Percentiles rank a stretch among this genome's conserved stretches.
Evolutionary conservation across 2,888 invertebrate species (phyloP).

Genomic region (Watsonalla binaria): DNA sequence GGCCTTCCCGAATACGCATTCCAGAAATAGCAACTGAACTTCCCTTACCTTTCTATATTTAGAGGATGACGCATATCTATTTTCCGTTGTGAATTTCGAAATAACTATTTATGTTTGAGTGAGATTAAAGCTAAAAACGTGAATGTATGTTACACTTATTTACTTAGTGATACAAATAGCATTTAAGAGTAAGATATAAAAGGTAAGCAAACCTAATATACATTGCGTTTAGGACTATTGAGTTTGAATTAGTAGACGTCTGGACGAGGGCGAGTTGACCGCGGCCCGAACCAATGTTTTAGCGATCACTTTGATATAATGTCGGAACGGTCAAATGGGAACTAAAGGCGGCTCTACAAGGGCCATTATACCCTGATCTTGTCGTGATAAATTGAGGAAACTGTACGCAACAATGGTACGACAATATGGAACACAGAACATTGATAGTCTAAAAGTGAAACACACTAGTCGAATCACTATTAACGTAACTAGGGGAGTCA

Average conservation of each 20-base stretch:
- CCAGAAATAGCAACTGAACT: slow-evolving; percentile 42
- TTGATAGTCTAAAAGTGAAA: slow-evolving; percentile 12
- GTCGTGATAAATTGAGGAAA: slow-evolving; percentile 40
- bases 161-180: background rate
- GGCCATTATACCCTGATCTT: slow-evolving; percentile 41
- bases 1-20: slow-evolving; percentile 49
- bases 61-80: slow-evolving; percentile 7
- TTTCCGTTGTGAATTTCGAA: background rate
- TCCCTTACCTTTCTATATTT: slow-evolving; percentile 28
- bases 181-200: background rate
- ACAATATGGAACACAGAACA: slow-evolving; percentile 33
- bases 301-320: slow-evolving; percentile 57
- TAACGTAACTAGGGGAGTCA: no score
- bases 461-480: slow-evolving; percentile 10
- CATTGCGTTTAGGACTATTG: slow-evolving; percentile 26
- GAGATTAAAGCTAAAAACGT: slow-evolving; percentile 3
- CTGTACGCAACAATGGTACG: slow-evolving; percentile 29
- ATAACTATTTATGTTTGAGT: slow-evolving; percentile 3
- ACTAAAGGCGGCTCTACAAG: slow-evolving; percentile 32
- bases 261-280: slow-evolving; percentile 49
- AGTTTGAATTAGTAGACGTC: slow-evolving; percentile 45
- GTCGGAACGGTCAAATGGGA: slow-evolving; percentile 40
- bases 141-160: background rate
- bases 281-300: slow-evolving; percentile 48
- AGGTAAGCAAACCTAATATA: slow-evolving; percentile 11